Base-by-base conservation (phyloP, 64 coral and sea anemone genomes). In the Exaiptasia diaphana region DNA sequence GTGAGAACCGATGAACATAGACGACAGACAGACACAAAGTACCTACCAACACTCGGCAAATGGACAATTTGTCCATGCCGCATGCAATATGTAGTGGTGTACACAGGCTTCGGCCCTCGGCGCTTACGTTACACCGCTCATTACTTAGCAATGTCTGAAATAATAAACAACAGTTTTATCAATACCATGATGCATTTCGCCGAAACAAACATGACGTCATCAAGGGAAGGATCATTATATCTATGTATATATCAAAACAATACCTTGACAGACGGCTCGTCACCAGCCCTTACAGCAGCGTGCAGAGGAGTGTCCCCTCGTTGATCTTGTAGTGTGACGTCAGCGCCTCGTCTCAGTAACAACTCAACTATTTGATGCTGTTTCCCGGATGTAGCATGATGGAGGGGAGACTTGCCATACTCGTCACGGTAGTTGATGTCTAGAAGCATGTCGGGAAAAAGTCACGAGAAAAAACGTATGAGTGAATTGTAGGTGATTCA, bases 291-390 rank as follows among this genome's bases (percentile, higher is more conserved):
- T 20, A 84, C 81, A 1, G 81, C 81, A 0, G 81, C 69, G 50
- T 84, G 81, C 18, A 84, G 41, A 35, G 81, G 67, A 20, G 81
- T 84, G 67, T 84, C 81, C 23, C 68, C 52, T 15, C 81, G 61
- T 55, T 84, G 65, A 58, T 84, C 81, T 39, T 73, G 67, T 2
- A 60, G 49, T 4, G 36, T 68, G 28, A 84, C 67, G 40, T 60
- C 38, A 12, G 81, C 81, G 4, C 68, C 81, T 10, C 53, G 29
- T 13, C 25, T 53, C 34, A 84, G 81, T 50, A 84, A 70, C 11
- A 84, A 4, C 68, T 84, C 50, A 3, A 84, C 81, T 0, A 84
- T 29, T 26, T 24, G 12, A 1, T 20, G 34, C 8, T 74, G 81
- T 18, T 84, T 73, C 13, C 81, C 81, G 5, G 69, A 54, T 20